Percentiles rank a stretch among this genome's conserved stretches.
Conservation (phyloP, 2,113 vertebrate genomes). For the Coryphaenoides rupestris region DNA sequence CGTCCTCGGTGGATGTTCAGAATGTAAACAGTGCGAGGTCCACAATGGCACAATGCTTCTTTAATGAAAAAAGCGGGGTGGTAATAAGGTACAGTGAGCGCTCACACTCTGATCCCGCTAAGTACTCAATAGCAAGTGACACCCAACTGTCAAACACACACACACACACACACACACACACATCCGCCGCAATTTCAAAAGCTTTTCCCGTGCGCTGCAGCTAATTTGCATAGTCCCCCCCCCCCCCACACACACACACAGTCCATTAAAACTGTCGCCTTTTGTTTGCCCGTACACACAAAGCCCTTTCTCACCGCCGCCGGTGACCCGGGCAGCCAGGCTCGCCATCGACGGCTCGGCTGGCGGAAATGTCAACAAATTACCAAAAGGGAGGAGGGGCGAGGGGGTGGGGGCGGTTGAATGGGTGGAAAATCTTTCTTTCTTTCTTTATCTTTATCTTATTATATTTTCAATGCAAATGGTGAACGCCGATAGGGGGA, state of each 20-base stretch:
- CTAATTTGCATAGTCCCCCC: slow-evolving; percentile 48
- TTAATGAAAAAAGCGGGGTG: slow-evolving; percentile 59
- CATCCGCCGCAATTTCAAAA: slow-evolving; percentile 55
- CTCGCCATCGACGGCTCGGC: no score
- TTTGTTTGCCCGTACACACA: no score
- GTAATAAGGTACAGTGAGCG: slow-evolving; percentile 40
- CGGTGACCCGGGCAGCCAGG: no score
- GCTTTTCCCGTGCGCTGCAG: slow-evolving; percentile 42
- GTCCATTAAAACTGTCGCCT: slow-evolving; percentile 25
- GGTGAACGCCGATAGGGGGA: no score
- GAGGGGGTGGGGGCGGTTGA: no score
- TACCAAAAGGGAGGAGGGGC: no score
- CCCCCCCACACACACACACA: no score
- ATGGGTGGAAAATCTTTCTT: no score
- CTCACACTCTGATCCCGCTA: slow-evolving; percentile 22
- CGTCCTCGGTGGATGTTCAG: slow-evolving; percentile 33
- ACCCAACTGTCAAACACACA: slow-evolving; percentile 6
- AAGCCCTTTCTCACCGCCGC: no score
- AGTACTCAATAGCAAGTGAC: slow-evolving; percentile 41
- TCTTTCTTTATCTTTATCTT: no score
- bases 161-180: slow-evolving; percentile 26
- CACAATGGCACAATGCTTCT: slow-evolving; percentile 23
- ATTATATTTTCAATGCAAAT: no score
- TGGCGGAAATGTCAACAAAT: no score
- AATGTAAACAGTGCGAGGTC: slow-evolving; percentile 45